A percentile compares a stretch with the other conserved stretches of the same genome.
Conservation (phyloP, 2,888 invertebrate species). For the Hartigia nigra region DNA sequence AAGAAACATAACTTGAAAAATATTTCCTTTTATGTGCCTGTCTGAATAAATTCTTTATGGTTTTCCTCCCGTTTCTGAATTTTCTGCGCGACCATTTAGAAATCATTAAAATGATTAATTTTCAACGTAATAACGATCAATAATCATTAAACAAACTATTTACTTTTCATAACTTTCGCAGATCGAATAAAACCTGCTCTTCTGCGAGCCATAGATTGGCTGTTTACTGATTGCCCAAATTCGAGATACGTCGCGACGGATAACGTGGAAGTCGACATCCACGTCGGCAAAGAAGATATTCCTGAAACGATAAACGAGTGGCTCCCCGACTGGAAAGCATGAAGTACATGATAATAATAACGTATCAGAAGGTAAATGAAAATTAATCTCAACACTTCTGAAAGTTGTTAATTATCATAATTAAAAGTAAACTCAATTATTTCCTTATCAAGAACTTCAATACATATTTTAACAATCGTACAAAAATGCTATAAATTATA, state of each 20-base stretch:
- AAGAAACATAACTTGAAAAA: neutral
- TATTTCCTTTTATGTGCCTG: neutral
- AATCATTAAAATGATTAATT: neutral
- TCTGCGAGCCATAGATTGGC: slow-evolving; percentile 43
- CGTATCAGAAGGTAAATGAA: neutral
- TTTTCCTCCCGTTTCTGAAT: neutral
- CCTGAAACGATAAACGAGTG: slow-evolving; percentile 24
- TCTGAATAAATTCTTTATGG: neutral
- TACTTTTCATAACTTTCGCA: slow-evolving; percentile 21
- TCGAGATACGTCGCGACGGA: slow-evolving; percentile 13
- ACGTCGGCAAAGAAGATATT: slow-evolving; percentile 42
- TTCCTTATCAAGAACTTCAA: too few relatives aligned
- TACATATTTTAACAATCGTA: too few relatives aligned
- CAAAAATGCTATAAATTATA: too few relatives aligned
- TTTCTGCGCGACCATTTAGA: neutral
- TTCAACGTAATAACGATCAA: neutral
- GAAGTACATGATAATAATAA: neutral
- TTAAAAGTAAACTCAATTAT: too few relatives aligned
- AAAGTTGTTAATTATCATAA: too few relatives aligned
- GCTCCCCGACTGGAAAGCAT: slow-evolving; percentile 28
- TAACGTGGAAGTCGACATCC: slow-evolving; percentile 4
- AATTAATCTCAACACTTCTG: neutral
- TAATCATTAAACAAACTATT: neutral
- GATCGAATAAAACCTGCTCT: slow-evolving; percentile 44
- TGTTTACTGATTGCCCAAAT: slow-evolving; percentile 48